Conservation (phyloP, 2,113 vertebrate species). For the Myxocyprinus asiaticus region DNA sequence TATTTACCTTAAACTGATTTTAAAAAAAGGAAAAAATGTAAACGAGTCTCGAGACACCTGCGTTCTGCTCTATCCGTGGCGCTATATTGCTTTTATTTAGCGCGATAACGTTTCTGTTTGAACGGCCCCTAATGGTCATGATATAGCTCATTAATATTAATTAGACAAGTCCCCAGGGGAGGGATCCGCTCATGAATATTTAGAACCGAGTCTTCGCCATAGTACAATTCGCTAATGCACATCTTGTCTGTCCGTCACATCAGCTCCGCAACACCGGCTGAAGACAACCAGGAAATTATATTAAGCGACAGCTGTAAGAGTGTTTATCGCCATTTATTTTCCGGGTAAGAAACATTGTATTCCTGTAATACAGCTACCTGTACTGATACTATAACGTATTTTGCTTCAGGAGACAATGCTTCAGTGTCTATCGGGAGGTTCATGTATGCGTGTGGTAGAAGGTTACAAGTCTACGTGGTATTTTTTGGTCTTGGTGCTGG, state of each 20-base stretch:
- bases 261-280: conserved; percentile 3
- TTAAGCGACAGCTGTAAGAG: not conserved
- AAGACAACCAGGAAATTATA: not conserved
- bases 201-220: not conserved
- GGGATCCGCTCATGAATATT: not conserved
- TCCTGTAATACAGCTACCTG: not conserved
- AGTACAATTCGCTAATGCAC: conserved; percentile 5
- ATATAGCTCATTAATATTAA: no score
- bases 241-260: not conserved
- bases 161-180: no score
- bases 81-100: no score
- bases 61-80: no score
- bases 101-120: no score
- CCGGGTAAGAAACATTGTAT: no score
- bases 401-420: conserved; percentile 71
- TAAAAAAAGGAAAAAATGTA: no score
- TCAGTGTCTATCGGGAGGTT: conserved; percentile 71
- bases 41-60: no score
- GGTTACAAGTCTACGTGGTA: conserved; percentile 79
- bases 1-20: no score
- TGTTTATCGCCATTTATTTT: not conserved
- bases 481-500: conserved; percentile 79
- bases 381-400: not conserved
- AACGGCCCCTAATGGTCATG: no score
- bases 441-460: conserved; percentile 78